Evolutionary conservation across 1,140 invertebrate genomes (phyloP), one percentile per base, ranked within the genome.

Genomic region (Oedothorax gibbosus): DNA sequence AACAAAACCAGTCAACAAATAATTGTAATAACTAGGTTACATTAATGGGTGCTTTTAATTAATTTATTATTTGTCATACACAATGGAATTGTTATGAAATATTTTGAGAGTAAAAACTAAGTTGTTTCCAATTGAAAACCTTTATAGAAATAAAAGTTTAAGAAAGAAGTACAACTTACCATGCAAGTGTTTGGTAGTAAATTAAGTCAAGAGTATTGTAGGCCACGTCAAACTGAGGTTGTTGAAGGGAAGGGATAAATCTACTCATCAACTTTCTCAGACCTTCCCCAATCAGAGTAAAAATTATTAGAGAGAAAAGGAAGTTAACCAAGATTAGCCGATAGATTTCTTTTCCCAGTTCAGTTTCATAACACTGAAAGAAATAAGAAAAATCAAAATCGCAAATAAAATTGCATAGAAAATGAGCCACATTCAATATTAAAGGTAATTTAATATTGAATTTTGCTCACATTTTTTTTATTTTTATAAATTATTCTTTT

Each of bases 101-200:
- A 68, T 68, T 3, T 18, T 35, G 12, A 35, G 50, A 73, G n/a
- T 12, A 72, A 72, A 72, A 72, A 72, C 10, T 49, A 50, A 10
- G 35, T 35, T 35, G 35, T 35, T 35, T 1, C 35, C 35, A 35
- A 5, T 12, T 51, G 14, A 1, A 73, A 54, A 51, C 12, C 57
- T 2, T 6, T 62, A 6, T 62, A 62, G 1, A 62, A 73, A 7
- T 51, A 4, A 73, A 54, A 35, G 53, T 50, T 73, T 50, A 20
- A 51, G 0, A 69, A 56, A 73, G 9, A 65, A 69, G n/a, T n/a
- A n/a, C n/a, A 35, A 71, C 83, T 14, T 72, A 85, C 83, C 83
- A 85, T 51, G 66, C 83, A 9, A 85, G 56, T 50, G 83, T 85
- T 71, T 85, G 83, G 54, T 57, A 85, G 62, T 85, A 85, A 21